Conservation (phyloP, 35 echinoderm and acorn worm genomes). For the Ophiothrix spiculata region DNA sequence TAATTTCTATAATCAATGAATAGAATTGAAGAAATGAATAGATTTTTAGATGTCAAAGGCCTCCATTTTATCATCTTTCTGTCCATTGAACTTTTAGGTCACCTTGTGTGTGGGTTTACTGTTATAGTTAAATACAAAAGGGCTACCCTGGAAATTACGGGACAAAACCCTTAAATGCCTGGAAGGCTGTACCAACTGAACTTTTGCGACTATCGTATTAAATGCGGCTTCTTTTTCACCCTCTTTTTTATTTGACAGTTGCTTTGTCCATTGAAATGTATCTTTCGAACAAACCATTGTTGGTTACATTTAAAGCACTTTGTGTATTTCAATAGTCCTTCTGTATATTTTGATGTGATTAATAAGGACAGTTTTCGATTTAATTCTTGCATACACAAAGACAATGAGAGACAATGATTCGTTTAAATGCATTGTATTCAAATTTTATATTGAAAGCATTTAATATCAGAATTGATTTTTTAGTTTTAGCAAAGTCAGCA, state of each 20-base stretch:
- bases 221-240: constrained; percentile 9
- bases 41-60: not conserved
- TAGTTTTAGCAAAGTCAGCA: no score
- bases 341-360: no score
- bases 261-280: constrained; percentile 5
- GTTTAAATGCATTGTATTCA: no score
- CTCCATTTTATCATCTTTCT: not conserved
- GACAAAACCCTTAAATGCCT: constrained; percentile 7
- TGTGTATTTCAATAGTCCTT: not conserved
- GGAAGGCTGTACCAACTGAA: not conserved
- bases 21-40: no score
- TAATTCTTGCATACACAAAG: no score
- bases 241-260: not conserved
- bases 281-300: not conserved
- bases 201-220: constrained; percentile 6
- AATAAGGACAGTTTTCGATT: no score
- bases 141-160: not conserved
- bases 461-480: no score
- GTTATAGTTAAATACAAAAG: not conserved
- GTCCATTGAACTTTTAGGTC: constrained; percentile 11
- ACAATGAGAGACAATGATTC: no score
- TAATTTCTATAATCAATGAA: no score
- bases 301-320: not conserved
- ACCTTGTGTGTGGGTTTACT: not conserved
- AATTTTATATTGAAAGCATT: no score